Evolutionary conservation across 1,140 invertebrate genomes (phyloP), one percentile per base, ranked within the genome.

Genomic region (Macrobrachium rosenbergii): DNA sequence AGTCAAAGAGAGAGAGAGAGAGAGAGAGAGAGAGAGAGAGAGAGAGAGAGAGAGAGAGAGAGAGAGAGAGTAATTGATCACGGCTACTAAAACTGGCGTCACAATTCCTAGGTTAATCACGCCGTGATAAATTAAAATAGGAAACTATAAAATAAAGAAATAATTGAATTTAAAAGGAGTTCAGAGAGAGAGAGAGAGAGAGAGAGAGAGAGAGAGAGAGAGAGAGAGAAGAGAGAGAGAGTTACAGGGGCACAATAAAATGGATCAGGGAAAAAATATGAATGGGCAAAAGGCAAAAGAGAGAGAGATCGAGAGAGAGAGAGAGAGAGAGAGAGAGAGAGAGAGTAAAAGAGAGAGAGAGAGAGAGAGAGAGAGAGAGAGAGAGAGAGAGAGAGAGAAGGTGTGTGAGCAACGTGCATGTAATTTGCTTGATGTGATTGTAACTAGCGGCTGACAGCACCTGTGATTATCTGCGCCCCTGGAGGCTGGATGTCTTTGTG

Each of bases 231-330:
- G 7, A 52, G 2, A 52, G 7, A 5, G 52, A 52, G 2, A 52
- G 52, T 6, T 5, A 52, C 5, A 52, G 52, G 12, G 52, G 0
- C 7, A 12, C 52, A 52, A 12, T 37, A 37, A 37, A 37, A 37
- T 37, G 1, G 28, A 37, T 2, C 52, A 2, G 2, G 6, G 2
- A 5, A 52, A 12, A 52, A 12, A 52, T 8, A 52, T 6, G 6
- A 63, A 83, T 75, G n/a, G 59, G 28, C 2, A 28, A 63, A 69
- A 63, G 28, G 45, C 14, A 21, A 62, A 23, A 73, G 45, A 73
- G 77, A 67, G 81, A 82, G 67, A 73, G 62, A 62, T 8, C 11
- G 81, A 82, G 77, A 73, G 67, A 59, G 52, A 67, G 77, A 76
- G 45, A 67, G 64, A 73, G 52, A 28, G 37, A 80, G 16, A 69